phyloP scores from a whole-genome alignment of 1,140 invertebrate genomes.

The Pectinophora gossypiella region DNA sequence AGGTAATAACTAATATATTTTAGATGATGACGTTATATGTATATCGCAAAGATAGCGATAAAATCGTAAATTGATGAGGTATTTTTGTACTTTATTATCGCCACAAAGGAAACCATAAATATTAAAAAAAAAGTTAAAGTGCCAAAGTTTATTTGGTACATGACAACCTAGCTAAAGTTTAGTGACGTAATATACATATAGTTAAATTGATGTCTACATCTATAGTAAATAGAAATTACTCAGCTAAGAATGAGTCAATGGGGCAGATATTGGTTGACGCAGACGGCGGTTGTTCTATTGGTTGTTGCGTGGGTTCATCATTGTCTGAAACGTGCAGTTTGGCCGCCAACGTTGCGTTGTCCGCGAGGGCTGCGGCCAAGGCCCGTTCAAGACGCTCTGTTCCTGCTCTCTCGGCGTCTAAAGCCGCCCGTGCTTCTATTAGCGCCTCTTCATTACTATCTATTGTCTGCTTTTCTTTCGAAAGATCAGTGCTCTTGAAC shows the following conservation, averaged over 20 bases:
- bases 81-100: too few relatives aligned
- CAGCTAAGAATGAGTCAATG: conserved; percentile 54
- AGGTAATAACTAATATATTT: not conserved
- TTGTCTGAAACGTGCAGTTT: conserved; percentile 33
- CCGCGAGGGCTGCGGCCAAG: conserved; percentile 39
- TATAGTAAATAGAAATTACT: conserved; percentile 20
- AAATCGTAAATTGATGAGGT: not conserved
- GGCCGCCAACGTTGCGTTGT: conserved; percentile 43
- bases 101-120: not conserved
- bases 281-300: not conserved
- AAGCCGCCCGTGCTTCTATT: conserved; percentile 33
- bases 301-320: not conserved
- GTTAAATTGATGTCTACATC: not conserved
- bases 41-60: not conserved
- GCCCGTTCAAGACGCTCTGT: conserved; percentile 39
- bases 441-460: conserved; percentile 29
- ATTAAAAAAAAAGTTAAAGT: too few relatives aligned
- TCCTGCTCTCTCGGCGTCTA: conserved; percentile 47
- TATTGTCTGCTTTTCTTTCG: conserved; percentile 10
- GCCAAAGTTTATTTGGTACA: too few relatives aligned
- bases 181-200: not conserved
- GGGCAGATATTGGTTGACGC: conserved; percentile 36
- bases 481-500: conserved; percentile 2
- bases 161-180: too few relatives aligned
- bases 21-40: not conserved